Evolutionary conservation across 2,113 vertebrate species (phyloP).

Genomic region (Vidua macroura): DNA sequence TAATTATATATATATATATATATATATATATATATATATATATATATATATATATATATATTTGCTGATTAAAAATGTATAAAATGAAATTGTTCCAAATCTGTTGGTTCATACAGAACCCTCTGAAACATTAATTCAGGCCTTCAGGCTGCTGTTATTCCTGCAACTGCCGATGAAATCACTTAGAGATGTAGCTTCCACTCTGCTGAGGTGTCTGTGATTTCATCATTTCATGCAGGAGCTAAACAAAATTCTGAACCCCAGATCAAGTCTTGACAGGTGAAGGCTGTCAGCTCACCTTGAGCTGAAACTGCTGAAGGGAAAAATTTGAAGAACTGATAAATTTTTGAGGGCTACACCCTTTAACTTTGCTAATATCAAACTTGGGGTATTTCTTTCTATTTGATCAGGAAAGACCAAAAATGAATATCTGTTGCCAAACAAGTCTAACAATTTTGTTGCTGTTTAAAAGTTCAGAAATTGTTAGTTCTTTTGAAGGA

Average conservation of each 20-base stretch:
- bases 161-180: conserved; percentile 29
- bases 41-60: not conserved
- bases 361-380: not conserved
- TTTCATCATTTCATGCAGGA: not conserved
- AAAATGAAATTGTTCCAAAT: not conserved
- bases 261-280: conserved; percentile 48
- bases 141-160: not conserved
- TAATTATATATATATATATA: too few species aligned
- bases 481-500: not conserved
- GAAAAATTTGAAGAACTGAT: not conserved
- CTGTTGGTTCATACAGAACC: not conserved
- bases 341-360: not conserved
- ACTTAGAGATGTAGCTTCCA: not conserved
- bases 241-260: conserved; percentile 15
- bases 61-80: not conserved
- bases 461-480: not conserved
- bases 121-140: not conserved
- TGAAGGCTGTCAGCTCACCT: conserved; percentile 4
- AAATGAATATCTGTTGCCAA: not conserved
- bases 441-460: not conserved
- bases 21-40: not conserved
- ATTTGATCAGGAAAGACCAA: not conserved
- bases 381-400: not conserved
- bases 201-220: not conserved
- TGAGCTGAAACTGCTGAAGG: conserved; percentile 13